Evolutionary conservation across 2,797 vertebrate species (phyloP).

Genomic region (Aulostomus chinensis): DNA sequence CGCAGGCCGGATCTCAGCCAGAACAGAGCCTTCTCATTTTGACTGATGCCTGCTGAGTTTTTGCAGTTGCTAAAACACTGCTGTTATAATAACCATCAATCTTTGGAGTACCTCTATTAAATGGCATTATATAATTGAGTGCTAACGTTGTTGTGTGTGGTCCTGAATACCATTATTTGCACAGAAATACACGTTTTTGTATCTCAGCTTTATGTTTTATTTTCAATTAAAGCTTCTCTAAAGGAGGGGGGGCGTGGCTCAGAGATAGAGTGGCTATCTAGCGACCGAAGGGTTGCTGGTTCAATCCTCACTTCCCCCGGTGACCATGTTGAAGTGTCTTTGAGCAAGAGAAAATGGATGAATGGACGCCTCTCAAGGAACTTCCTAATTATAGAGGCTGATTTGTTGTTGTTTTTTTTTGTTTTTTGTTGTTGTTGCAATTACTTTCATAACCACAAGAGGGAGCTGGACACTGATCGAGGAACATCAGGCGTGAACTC

Average conservation of each 20-base stretch:
- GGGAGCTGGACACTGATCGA: constrained; percentile 52
- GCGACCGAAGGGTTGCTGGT: too few relatives aligned
- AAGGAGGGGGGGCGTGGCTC: too few relatives aligned
- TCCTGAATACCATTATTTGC: constrained; percentile 33
- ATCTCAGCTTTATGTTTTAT: too few relatives aligned
- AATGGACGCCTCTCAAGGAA: too few relatives aligned
- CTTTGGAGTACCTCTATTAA: constrained; percentile 80
- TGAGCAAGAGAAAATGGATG: too few relatives aligned
- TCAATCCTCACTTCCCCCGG: too few relatives aligned
- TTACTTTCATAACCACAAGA: constrained; percentile 56
- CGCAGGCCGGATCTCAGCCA: constrained; percentile 59
- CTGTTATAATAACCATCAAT: constrained; percentile 72
- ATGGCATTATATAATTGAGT: constrained; percentile 76
- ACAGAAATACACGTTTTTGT: too few relatives aligned
- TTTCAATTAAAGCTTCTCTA: too few relatives aligned
- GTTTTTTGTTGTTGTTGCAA: too few relatives aligned
- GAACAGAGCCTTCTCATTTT: constrained; percentile 68
- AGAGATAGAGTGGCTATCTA: too few relatives aligned
- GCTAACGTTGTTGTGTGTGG: constrained; percentile 45
- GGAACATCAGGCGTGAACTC: constrained; percentile 1
- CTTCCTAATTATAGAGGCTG: background rate
- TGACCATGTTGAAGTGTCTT: too few relatives aligned
- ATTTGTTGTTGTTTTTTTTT: background rate
- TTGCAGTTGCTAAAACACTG: constrained; percentile 72
- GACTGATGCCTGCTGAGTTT: constrained; percentile 72